phyloP scores from a whole-genome alignment of 2,888 invertebrate species.

The Neocrepidodera transversa region DNA sequence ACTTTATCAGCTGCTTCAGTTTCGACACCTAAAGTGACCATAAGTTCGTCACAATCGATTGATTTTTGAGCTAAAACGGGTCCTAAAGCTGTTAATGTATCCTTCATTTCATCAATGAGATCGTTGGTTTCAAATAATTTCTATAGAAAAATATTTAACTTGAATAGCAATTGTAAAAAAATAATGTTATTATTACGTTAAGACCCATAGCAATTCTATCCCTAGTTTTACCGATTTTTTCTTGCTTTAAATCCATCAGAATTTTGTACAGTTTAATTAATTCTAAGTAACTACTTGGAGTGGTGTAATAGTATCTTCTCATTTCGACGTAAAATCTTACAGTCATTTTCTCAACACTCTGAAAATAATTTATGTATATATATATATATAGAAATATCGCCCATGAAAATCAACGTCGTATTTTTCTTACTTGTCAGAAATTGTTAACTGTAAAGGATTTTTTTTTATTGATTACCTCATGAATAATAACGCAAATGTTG shows the following conservation, averaged over 20 bases:
- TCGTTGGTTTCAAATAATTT: constrained; percentile 84
- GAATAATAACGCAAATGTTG: constrained; percentile 75
- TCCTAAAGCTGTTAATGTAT: constrained; percentile 79
- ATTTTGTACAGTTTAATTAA: constrained; percentile 79
- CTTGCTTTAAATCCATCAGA: constrained; percentile 74
- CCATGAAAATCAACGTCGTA: too few species aligned
- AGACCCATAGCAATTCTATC: constrained; percentile 80
- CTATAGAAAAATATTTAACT: constrained; percentile 59
- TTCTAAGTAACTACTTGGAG: constrained; percentile 90
- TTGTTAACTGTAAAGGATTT: too few species aligned
- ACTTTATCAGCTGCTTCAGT: constrained; percentile 84
- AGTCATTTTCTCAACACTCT: constrained; percentile 84
- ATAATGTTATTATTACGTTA: constrained; percentile 58
- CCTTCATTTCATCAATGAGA: constrained; percentile 85
- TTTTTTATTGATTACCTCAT: constrained; percentile 64
- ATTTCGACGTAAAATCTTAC: constrained; percentile 80
- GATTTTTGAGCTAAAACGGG: constrained; percentile 82
- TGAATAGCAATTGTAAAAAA: constrained; percentile 8
- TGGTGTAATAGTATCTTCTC: constrained; percentile 87
- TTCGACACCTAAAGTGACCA: constrained; percentile 78
- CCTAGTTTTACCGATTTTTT: constrained; percentile 70
- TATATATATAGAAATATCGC: too few species aligned
- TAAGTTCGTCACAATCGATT: constrained; percentile 75
- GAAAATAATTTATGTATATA: too few species aligned
- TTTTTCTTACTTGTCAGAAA: too few species aligned